Base-by-base conservation (phyloP, 2,113 vertebrate species). In the Prochilodus magdalenae region DNA sequence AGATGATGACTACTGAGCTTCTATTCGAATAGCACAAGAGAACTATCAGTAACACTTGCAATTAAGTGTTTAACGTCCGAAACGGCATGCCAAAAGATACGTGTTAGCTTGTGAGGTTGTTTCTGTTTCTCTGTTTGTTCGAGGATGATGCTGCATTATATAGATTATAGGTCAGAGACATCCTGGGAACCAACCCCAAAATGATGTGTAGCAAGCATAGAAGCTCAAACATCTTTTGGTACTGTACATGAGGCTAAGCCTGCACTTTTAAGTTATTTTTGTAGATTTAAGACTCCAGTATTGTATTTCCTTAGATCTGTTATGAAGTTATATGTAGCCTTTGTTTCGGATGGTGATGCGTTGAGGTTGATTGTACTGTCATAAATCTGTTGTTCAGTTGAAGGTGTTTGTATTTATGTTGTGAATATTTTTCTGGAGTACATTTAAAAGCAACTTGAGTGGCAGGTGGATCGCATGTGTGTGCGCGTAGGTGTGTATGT, bases 1-100 rank as follows among this genome's bases (percentile, higher is more conserved):
- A 11, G 86, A 88, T 0, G 84, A 83, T 3, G 60, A 92, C 91
- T 94, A 93, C 84, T 94, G 87, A 93, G 77, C 81, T 77, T 80
- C n/a, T 67, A 57, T 69, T 66, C 12, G 26, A 66, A 51, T 71
- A 83, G 79, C 72, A 60, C 74, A 83, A 83, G 29, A 57, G 44
- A 24, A 8, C 40, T 59, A 29, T 72, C 69, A 81, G 62, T 67
- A 27, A 70, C 63, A 72, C 67, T 65, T 27, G 57, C 62, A 44
- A 51, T 78, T 81, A 75, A 71, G 40, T 79, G 76, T 80, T 66
- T 73, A 60, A 73, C 27, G 22, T 83, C 36, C 72, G 67, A 71
- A 76, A 59, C 59, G 60, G 81, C 73, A 80, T 80, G 81, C 81
- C 74, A 65, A 80, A 77, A 73, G 76, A 74, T 84, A 0, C 18